Percentiles rank a stretch among this genome's conserved stretches.
Evolutionary conservation across 2,113 vertebrate species (phyloP).

Genomic region (Myotis yumanensis): DNA sequence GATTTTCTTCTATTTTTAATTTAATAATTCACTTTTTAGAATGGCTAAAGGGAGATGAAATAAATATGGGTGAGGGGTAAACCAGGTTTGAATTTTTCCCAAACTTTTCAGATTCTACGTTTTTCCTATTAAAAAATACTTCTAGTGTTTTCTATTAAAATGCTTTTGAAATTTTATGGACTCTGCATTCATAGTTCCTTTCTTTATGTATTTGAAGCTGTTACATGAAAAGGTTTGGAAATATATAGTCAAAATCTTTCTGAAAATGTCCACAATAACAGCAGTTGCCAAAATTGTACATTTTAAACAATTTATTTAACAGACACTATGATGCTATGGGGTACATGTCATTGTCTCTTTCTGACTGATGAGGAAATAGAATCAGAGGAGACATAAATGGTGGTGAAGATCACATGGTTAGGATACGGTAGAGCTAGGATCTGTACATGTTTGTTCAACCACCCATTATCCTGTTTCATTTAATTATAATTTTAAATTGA

Average conservation of each 20-base stretch:
- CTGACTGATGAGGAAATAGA: background rate
- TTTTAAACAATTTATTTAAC: background rate
- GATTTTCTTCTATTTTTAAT: background rate
- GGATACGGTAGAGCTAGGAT: background rate
- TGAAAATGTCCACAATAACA: background rate
- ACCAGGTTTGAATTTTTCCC: background rate
- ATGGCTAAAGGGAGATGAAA: background rate
- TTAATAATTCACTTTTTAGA: background rate
- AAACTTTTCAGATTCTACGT: background rate
- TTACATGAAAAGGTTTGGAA: background rate
- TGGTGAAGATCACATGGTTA: background rate
- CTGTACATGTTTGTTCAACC: background rate
- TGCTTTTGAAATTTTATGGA: background rate
- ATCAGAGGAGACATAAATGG: rapidly evolving
- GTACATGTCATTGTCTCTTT: background rate
- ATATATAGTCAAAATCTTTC: background rate
- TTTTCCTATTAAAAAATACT: background rate
- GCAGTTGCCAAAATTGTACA: background rate
- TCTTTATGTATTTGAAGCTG: background rate
- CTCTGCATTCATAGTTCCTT: background rate
- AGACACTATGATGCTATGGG: background rate
- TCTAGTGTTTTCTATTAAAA: background rate
- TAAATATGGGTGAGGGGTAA: background rate
- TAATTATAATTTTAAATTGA: background rate
- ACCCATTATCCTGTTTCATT: background rate